Evolutionary conservation across 2,113 vertebrate species (phyloP), one percentile per base, ranked within the genome.

Genomic region (Dromiciops gliroides): DNA sequence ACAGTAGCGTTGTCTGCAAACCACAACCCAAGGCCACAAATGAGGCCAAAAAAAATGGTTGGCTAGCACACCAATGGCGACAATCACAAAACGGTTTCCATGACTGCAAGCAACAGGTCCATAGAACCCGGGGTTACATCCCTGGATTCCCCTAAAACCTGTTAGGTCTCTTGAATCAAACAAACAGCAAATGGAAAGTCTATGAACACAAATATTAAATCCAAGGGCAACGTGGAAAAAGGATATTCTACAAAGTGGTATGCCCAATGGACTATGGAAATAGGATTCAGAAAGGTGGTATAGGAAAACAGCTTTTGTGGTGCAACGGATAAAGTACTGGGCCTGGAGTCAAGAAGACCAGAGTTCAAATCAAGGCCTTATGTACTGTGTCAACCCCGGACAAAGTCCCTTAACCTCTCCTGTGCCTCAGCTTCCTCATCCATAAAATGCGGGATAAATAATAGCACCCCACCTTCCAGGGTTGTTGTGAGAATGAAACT

Each of bases 51-150:
- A 99, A 99, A 99, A 96, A 99, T 99, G 98, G 99, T 99, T 99
- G 97, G 99, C 99, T 98, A 99, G 96, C 94, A 99, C 99, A 25
- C 99, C 99, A 2, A 99, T 99, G 97, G 99, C 99, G 92, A 99
- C 99, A 0, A 99, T 99, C 98, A 99, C 99, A 95, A n/a, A n/a
- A 99, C 99, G 0, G 99, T 99, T 98, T 99, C 99, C 99, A 99
- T 99, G 98, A 97, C 94, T 94, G 48, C 9, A 3, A 12, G 2
- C 0, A 12, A 56, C 53, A 91, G 90, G 50, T 49, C 50, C 51
- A n/a, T 75, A 31, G 91, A 48, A 50, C 56, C 0, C n/a, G n/a
- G n/a, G 0, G 89, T 97, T 96, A 97, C 96, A 97, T 96, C 26
- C 92, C 93, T 90, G 0, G 1, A 25, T 0, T 5, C 90, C 19